A percentile compares a stretch with the other conserved stretches of the same genome.
Conservation (phyloP, 2,888 invertebrate genomes). For the Eupithecia subfuscata region DNA sequence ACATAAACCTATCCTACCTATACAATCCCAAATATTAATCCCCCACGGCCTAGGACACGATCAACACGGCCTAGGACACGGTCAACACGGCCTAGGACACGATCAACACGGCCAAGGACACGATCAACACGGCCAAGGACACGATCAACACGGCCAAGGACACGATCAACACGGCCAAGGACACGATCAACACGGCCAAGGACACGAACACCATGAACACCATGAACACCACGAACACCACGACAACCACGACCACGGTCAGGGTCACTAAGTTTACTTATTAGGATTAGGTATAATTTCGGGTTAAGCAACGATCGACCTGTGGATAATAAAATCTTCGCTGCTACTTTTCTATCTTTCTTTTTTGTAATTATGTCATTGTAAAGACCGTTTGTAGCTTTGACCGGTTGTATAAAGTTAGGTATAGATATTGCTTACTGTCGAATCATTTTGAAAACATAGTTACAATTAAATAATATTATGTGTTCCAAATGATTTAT, state of each 20-base stretch:
- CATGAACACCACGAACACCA: background rate
- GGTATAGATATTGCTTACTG: background rate
- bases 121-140: no score
- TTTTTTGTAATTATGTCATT: background rate
- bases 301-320: background rate
- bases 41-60: no score
- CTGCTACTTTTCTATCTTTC: background rate
- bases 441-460: background rate
- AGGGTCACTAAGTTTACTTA: background rate
- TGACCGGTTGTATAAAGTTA: no score
- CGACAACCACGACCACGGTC: background rate
- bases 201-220: background rate
- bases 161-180: background rate
- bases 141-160: no score
- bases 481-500: no score
- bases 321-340: constrained; percentile 4
- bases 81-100: no score
- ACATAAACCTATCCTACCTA: no score
- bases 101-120: no score
- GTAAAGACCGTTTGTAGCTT: background rate
- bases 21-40: no score
- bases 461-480: background rate
- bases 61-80: no score
- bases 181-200: no score
- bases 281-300: background rate